A percentile compares a stretch with the other conserved stretches of the same genome.
Evolutionary conservation across 2,113 vertebrate species (phyloP).

Genomic region (Leptodactylus fuscus): DNA sequence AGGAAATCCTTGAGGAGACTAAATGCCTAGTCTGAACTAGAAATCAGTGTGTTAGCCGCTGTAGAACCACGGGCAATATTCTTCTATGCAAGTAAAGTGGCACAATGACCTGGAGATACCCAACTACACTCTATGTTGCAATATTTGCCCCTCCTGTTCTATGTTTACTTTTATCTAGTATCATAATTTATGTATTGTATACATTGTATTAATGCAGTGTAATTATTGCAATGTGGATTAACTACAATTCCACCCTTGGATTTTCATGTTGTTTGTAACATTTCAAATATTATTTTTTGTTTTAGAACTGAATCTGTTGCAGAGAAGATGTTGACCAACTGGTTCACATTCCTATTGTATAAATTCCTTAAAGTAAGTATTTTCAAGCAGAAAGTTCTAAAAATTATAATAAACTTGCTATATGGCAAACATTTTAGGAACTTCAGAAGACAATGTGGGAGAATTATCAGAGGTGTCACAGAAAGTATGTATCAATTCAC

Average conservation of each 20-base stretch:
- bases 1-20: neutral
- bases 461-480: neutral
- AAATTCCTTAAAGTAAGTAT: slow-evolving; percentile 87
- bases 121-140: neutral
- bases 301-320: slow-evolving; percentile 88
- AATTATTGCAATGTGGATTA: too few relatives aligned
- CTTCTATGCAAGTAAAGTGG: neutral
- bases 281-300: slow-evolving; percentile 23
- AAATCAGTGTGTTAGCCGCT: neutral
- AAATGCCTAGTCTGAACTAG: neutral
- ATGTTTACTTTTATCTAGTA: neutral
- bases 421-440: neutral
- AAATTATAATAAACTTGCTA: neutral
- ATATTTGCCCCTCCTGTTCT: neutral
- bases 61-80: neutral
- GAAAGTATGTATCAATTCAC: neutral
- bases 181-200: neutral
- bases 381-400: neutral
- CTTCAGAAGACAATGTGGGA: neutral
- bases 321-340: slow-evolving; percentile 90
- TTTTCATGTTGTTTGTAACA: neutral
- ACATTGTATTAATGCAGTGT: neutral
- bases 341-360: slow-evolving; percentile 90
- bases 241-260: too few relatives aligned
- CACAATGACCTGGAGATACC: neutral